Evolutionary conservation across 2,797 vertebrate species (phyloP).

Genomic region (Catostomus latipinnis): DNA sequence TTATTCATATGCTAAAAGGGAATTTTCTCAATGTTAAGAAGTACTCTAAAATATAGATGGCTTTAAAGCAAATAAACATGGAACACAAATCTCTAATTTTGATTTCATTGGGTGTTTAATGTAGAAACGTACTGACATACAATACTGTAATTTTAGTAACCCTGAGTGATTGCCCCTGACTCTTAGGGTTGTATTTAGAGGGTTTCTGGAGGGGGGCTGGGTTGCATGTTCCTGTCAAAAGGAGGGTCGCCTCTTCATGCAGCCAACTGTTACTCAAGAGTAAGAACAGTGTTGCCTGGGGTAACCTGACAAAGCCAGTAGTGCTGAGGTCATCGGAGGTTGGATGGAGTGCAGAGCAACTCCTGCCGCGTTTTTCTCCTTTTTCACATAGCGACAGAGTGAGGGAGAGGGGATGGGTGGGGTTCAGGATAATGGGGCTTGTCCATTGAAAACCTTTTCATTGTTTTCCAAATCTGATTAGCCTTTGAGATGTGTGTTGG

Average conservation of each 20-base stretch:
- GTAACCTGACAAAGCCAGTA: slow-evolving; percentile 64
- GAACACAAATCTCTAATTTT: no score
- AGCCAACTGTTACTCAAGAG: slow-evolving; percentile 66
- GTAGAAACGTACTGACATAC: not conserved
- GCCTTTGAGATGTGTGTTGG: slow-evolving; percentile 60
- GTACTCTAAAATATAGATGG: no score
- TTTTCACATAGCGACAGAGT: slow-evolving; percentile 47
- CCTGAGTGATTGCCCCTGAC: slow-evolving; percentile 24
- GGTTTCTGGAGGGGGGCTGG: slow-evolving; percentile 52
- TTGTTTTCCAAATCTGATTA: slow-evolving; percentile 66
- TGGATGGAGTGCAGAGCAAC: slow-evolving; percentile 50
- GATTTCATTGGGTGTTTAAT: not conserved
- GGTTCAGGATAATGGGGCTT: slow-evolving; percentile 60
- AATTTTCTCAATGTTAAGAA: no score
- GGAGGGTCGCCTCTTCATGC: slow-evolving; percentile 58
- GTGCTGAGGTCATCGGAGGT: slow-evolving; percentile 67
- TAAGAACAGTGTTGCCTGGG: slow-evolving; percentile 60
- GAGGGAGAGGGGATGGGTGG: slow-evolving; percentile 25
- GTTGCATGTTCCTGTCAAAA: slow-evolving; percentile 66
- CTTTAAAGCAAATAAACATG: no score
- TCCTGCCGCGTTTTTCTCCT: slow-evolving; percentile 48
- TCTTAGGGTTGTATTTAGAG: slow-evolving; percentile 58
- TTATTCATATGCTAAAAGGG: no score
- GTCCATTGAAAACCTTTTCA: slow-evolving; percentile 62
- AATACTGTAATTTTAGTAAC: not conserved